Base-by-base conservation (phyloP, 2,113 vertebrate species). In the Amia ocellicauda region DNA sequence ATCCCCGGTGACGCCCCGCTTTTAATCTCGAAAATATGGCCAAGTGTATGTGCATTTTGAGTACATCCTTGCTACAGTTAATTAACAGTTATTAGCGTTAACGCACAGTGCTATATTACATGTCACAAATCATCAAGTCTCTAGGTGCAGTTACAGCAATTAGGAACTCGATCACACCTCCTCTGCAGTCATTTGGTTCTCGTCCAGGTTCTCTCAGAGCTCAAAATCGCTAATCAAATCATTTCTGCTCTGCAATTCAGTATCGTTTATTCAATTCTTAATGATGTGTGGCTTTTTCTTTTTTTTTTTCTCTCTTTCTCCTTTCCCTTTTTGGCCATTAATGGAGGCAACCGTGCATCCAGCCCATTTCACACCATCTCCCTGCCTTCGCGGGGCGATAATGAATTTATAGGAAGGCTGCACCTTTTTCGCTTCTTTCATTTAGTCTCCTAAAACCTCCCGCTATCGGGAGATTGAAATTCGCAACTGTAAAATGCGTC, bases 61-160 rank as follows among this genome's bases (percentile, higher is more conserved):
- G 85, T 84, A 87, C 91, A 91, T 93, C 88, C 91, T 89, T 91
- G 90, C 91, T 88, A 89, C 92, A 93, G 91, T 95, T 97, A 95
- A 97, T 98, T 98, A 98, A 94, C 96, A 92, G 92, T 96, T 96
- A 96, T 98, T 95, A 95, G 92, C 86, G 91, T 93, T 93, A 88
- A 86, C 86, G 87, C 87, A 85, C 87, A 89, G 91, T 80, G 89
- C 90, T 84, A 89, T 88, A 92, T 93, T 93, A 93, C 90, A 84
- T 95, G 93, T 96, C 93, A 94, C 94, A 97, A 94, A 96, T 95
- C 93, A 97, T 94, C 93, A 89, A 87, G 90, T 93, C 93, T 96
- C 95, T 89, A 89, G 90, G 91, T 93, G 91, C 92, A 91, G 91
- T 93, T 91, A 89, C 85, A 91, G 91, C 92, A 95, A 97, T 98